A percentile compares a stretch with the other conserved stretches of the same genome.
These are phyloP conservation scores for Cataglyphis hispanica DNA, from an alignment of 1,140 invertebrate genomes.

Conservation along the genomic window DNA sequence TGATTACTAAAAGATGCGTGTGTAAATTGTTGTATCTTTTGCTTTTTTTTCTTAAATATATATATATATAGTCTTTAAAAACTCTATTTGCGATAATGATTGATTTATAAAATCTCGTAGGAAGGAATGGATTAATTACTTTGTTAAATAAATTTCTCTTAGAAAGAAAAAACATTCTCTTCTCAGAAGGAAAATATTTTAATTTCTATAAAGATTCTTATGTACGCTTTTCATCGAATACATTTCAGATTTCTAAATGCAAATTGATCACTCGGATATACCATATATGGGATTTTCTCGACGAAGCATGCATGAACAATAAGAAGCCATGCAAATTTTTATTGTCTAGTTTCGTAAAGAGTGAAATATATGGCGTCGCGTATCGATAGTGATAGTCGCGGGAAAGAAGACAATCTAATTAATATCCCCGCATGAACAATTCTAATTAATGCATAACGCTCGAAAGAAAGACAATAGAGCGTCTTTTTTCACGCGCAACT, in stretches of 20 bases:
- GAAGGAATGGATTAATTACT: neutral
- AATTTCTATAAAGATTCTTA: neutral
- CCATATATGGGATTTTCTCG: neutral
- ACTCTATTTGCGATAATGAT: neutral
- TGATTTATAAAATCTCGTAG: neutral
- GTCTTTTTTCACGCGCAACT: neutral
- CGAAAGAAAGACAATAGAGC: constrained; percentile 38
- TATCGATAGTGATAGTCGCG: constrained; percentile 48
- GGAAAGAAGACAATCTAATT: constrained; percentile 40
- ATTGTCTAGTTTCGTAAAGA: constrained; percentile 38
- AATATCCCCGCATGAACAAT: constrained; percentile 51
- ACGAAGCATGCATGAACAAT: constrained; percentile 21
- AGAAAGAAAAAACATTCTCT: neutral
- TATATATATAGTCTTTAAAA: neutral
- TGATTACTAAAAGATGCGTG: neutral
- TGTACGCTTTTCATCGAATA: neutral
- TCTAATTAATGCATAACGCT: constrained; percentile 42
- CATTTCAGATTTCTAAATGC: constrained; percentile 8
- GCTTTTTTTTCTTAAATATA: too few species aligned
- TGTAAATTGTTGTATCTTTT: neutral
- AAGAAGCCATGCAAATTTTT: constrained; percentile 46
- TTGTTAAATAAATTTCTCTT: neutral
- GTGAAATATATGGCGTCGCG: neutral
- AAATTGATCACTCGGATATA: constrained; percentile 1
- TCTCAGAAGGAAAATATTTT: neutral